Evolutionary conservation across 1,140 invertebrate genomes (phyloP), one percentile per base, ranked within the genome.

Genomic region (Hyles euphorbiae): DNA sequence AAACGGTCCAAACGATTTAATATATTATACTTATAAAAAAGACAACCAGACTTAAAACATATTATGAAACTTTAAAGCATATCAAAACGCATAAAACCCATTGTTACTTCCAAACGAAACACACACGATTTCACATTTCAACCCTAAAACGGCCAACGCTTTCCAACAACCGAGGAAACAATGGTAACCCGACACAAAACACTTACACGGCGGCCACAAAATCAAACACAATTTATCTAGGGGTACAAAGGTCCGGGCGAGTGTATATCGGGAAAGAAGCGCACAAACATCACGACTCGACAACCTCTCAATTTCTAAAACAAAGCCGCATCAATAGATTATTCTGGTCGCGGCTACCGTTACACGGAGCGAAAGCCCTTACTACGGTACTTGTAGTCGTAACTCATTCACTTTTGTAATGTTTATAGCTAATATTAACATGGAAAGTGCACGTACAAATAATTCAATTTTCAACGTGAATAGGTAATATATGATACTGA

Each of bases 221-320:
- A 65, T 64, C 56, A 55, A 63, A 64, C 51, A 61, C 60, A 69
- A 70, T 69, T 68, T 60, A 68, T 62, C 65, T 65, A 56, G 60
- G 54, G 56, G 66, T 54, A 63, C 66, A 65, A 69, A 67, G 63
- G 66, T 68, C 58, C 36, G 51, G 63, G 60, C 57, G 56, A 63
- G 60, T 63, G 40, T 11, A 46, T 44, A 53, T 40, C 34, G 46
- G 56, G 64, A 79, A 82, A 78, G 75, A 77, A 76, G 77, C 75
- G 62, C 74, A 78, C 61, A 56, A 65, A 70, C 76, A 67, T 83
- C 83, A 84, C 81, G 80, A 86, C 62, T 68, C 49, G 11, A 53
- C 66, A 74, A 82, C 79, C 77, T 76, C 81, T 83, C 82, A 85
- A 87, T 87, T 83, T 81, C 79, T 75, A 78, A 83, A 78, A 80